Evolutionary conservation across 2,888 invertebrate species (phyloP).

Genomic region (Lithosia quadra): DNA sequence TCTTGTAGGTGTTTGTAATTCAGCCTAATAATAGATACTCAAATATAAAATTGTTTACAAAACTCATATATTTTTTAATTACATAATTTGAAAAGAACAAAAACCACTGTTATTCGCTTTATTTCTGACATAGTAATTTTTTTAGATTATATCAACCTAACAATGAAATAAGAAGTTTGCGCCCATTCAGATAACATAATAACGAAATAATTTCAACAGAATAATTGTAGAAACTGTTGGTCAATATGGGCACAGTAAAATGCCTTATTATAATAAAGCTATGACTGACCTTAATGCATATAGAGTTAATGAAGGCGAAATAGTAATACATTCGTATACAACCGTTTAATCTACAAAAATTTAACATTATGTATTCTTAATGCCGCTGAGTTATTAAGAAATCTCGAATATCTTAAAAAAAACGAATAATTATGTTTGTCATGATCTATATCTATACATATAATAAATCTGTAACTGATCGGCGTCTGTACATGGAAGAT

Average conservation of each 20-base stretch:
- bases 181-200: conserved; percentile 18
- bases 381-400: background rate
- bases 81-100: background rate
- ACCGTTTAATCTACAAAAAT: background rate
- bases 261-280: background rate
- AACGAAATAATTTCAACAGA: conserved; percentile 25
- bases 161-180: background rate
- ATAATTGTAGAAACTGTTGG: background rate
- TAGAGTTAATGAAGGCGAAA: conserved; percentile 11
- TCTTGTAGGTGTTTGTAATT: background rate
- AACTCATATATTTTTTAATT: too few relatives aligned
- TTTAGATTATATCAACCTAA: background rate
- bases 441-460: too few relatives aligned
- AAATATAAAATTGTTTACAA: too few relatives aligned
- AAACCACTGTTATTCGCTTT: background rate
- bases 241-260: conserved; percentile 20
- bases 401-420: conserved; percentile 7
- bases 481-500: too few relatives aligned
- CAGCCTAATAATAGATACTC: background rate
- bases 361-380: background rate
- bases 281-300: background rate
- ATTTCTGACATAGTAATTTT: background rate
- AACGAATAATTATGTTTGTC: background rate
- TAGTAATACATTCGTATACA: background rate
- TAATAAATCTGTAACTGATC: too few relatives aligned